phyloP scores from a whole-genome alignment of 2,888 invertebrate species.

The Catocala fraxini region DNA sequence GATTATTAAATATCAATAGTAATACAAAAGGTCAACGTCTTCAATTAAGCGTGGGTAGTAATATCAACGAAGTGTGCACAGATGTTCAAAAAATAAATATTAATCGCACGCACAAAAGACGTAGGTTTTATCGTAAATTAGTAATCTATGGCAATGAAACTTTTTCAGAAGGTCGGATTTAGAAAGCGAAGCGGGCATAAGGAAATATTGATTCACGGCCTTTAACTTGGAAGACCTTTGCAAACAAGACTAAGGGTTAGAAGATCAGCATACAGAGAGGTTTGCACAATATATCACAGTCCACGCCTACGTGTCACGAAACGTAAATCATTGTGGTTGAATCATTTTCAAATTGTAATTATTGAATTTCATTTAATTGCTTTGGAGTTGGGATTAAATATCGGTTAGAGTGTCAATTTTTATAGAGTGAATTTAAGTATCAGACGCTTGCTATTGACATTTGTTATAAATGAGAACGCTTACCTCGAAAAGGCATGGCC shows the following conservation, averaged over 20 bases:
- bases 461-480: no score
- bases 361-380: background rate
- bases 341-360: slow-evolving; percentile 22
- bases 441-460: no score
- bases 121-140: slow-evolving; percentile 46
- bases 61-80: background rate
- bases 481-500: no score
- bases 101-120: slow-evolving; percentile 22
- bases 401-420: no score
- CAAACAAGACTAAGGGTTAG: slow-evolving; percentile 61
- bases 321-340: slow-evolving; percentile 14
- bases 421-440: no score
- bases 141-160: slow-evolving; percentile 57
- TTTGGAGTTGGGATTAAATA: no score
- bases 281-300: slow-evolving; percentile 43
- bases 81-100: slow-evolving; percentile 11
- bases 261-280: slow-evolving; percentile 40
- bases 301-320: slow-evolving; percentile 8
- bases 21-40: slow-evolving; percentile 1
- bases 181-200: slow-evolving; percentile 64
- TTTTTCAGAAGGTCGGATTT: slow-evolving; percentile 65
- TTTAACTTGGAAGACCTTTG: slow-evolving; percentile 60
- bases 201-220: slow-evolving; percentile 74
- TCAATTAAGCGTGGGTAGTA: no score
- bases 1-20: slow-evolving; percentile 19